Evolutionary conservation across 2,113 vertebrate species (phyloP).

Genomic region (Gyps fulvus): DNA sequence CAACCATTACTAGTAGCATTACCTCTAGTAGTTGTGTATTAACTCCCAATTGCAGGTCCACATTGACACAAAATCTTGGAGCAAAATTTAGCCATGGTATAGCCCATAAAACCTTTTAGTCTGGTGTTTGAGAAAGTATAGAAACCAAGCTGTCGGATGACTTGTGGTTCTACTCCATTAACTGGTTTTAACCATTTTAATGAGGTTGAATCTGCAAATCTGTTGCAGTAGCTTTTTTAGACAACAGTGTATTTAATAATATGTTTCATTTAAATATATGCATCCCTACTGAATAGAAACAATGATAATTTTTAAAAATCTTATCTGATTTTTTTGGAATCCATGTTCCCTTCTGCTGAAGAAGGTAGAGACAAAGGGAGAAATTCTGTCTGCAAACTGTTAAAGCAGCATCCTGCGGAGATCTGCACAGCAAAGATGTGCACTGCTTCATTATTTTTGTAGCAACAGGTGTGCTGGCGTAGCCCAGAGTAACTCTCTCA

Average conservation of each 20-base stretch:
- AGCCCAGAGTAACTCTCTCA: background rate
- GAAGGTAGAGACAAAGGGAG: background rate
- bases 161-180: background rate
- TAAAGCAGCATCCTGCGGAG: background rate
- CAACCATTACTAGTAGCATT: background rate
- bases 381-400: background rate
- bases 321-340: background rate
- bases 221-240: background rate
- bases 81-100: background rate
- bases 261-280: background rate
- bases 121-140: background rate
- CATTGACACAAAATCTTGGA: background rate
- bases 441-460: background rate
- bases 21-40: background rate
- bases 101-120: background rate
- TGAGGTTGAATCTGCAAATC: background rate
- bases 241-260: background rate
- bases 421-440: background rate
- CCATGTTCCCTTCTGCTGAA: background rate
- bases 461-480: slow-evolving; percentile 30
- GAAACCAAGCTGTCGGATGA: background rate
- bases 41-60: background rate
- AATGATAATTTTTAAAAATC: background rate
- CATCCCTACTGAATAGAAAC: background rate
- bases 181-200: background rate